These are phyloP conservation scores for Talpa occidentalis DNA, from an alignment of 2,113 vertebrate species.

Conservation along the genomic window DNA sequence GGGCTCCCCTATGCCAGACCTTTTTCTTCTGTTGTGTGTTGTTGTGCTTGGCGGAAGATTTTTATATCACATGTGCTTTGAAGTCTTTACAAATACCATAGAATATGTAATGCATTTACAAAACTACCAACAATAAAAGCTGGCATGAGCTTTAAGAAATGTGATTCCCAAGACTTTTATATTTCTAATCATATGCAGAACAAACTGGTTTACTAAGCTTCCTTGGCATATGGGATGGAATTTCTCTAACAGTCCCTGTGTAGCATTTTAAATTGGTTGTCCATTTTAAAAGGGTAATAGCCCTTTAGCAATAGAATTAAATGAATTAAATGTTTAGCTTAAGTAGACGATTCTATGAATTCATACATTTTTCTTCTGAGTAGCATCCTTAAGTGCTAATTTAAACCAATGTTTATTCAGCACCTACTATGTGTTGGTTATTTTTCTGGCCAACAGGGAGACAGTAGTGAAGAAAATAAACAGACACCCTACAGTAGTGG, in stretches of 20 bases:
- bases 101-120: constrained; percentile 68
- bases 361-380: constrained; percentile 6
- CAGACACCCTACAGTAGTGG: not conserved
- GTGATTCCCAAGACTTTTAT: constrained; percentile 75
- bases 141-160: constrained; percentile 73
- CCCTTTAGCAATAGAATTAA: constrained; percentile 44
- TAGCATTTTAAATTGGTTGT: constrained; percentile 66
- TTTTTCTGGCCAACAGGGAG: constrained; percentile 1
- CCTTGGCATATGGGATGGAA: constrained; percentile 71
- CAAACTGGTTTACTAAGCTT: constrained; percentile 68
- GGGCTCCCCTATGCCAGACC: constrained; percentile 35
- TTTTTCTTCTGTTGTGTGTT: constrained; percentile 58
- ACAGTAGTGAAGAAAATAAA: not conserved
- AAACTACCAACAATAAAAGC: constrained; percentile 74
- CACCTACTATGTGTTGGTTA: constrained; percentile 57
- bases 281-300: constrained; percentile 67
- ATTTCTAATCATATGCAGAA: constrained; percentile 68
- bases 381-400: constrained; percentile 6
- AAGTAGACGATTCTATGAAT: constrained; percentile 34
- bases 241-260: constrained; percentile 58
- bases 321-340: constrained; percentile 55
- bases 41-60: constrained; percentile 68
- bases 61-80: constrained; percentile 66
- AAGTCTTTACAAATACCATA: constrained; percentile 69
- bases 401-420: constrained; percentile 52